Percentiles rank a stretch among this genome's conserved stretches.
These are phyloP conservation scores for Phylloscopus trochilus DNA, from an alignment of 2,113 vertebrate species.

Conservation along the genomic window DNA sequence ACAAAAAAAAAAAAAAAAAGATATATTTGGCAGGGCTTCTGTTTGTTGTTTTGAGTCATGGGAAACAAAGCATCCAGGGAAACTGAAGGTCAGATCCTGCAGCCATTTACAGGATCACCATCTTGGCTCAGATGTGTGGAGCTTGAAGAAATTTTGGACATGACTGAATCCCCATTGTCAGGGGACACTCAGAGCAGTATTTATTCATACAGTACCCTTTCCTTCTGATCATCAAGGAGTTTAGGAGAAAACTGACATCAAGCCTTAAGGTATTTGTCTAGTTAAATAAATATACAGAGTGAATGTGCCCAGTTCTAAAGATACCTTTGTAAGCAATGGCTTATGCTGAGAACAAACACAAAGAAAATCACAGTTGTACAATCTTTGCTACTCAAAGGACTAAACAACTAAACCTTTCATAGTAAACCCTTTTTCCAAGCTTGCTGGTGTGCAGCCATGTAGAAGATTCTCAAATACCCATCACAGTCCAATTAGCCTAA, in stretches of 20 bases:
- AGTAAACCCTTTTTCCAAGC: background rate
- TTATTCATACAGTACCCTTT: background rate
- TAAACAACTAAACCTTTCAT: background rate
- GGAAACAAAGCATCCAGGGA: background rate
- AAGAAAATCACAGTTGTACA: constrained; percentile 8
- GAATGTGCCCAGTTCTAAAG: background rate
- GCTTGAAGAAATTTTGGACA: background rate
- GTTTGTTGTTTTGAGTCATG: background rate
- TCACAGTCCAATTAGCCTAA: background rate
- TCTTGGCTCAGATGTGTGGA: background rate
- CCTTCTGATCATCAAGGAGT: background rate
- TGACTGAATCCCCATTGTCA: background rate
- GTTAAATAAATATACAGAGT: background rate
- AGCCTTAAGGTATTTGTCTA: constrained; percentile 16
- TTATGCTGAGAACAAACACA: constrained; percentile 6
- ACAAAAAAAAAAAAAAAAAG: too few species aligned
- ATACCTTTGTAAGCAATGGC: background rate
- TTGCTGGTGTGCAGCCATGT: background rate
- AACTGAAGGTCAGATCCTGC: background rate
- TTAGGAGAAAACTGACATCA: constrained; percentile 9
- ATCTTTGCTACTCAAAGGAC: background rate
- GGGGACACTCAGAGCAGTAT: background rate
- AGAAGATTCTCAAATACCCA: background rate
- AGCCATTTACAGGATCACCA: background rate
- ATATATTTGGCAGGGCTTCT: background rate